Evolutionary conservation across 2,113 vertebrate genomes (phyloP).

Genomic region (Pteronura brasiliensis): DNA sequence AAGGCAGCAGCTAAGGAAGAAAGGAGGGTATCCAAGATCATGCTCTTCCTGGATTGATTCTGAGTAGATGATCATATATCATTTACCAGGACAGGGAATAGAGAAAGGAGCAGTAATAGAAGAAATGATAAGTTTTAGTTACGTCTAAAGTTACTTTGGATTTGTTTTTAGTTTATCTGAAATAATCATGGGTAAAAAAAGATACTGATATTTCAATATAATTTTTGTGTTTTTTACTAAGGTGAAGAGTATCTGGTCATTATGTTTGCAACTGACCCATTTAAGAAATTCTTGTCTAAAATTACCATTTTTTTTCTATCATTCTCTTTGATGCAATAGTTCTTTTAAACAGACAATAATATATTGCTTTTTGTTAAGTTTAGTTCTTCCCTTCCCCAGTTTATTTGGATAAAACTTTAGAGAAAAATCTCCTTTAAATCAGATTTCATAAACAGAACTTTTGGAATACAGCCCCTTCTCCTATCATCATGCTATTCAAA

Average conservation of each 20-base stretch:
- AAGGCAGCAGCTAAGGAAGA: not conserved
- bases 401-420: slow-evolving; percentile 14
- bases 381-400: not conserved
- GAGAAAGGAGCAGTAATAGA: not conserved
- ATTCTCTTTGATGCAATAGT: not conserved
- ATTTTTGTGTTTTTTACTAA: slow-evolving; percentile 2
- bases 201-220: not conserved
- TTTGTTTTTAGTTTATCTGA: slow-evolving; percentile 14
- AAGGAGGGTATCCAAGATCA: not conserved
- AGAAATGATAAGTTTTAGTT: not conserved
- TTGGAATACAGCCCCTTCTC: not conserved
- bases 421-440: slow-evolving; percentile 17
- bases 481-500: slow-evolving; percentile 16
- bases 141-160: no score
- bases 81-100: not conserved
- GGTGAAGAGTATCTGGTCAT: slow-evolving; percentile 13
- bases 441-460: not conserved
- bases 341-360: not conserved
- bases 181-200: not conserved
- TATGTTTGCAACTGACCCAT: slow-evolving; percentile 10
- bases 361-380: not conserved
- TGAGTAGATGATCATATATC: not conserved
- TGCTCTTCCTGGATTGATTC: not conserved
- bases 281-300: slow-evolving; percentile 32
- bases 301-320: not conserved